These are phyloP conservation scores for Myzus persicae DNA, from an alignment of 1,140 invertebrate species.

Conservation along the genomic window DNA sequence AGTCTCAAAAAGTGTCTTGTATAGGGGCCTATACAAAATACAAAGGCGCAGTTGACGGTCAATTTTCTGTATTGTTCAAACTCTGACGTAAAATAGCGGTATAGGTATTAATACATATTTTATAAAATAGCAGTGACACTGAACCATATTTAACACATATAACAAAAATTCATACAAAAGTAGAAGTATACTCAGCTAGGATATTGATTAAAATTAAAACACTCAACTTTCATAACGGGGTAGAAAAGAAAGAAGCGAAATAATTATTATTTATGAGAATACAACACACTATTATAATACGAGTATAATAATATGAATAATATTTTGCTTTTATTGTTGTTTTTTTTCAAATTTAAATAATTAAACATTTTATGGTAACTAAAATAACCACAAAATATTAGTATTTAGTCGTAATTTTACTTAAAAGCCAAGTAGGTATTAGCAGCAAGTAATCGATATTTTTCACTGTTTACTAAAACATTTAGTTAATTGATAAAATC, in stretches of 20 bases:
- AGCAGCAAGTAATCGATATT: neutral
- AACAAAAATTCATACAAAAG: neutral
- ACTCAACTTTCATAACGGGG: neutral
- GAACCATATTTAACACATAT: neutral
- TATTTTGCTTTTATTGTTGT: neutral
- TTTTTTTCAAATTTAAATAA: neutral
- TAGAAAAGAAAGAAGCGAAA: neutral
- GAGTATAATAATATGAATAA: neutral
- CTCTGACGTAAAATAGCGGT: neutral
- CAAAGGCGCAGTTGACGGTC: neutral
- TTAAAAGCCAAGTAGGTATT: neutral
- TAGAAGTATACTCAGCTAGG: neutral
- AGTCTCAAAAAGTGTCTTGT: neutral
- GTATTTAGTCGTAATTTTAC: neutral
- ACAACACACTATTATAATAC: neutral
- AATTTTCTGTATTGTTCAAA: neutral
- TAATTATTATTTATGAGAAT: neutral
- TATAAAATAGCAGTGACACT: neutral
- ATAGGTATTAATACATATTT: neutral
- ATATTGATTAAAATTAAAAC: neutral
- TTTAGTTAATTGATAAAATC: neutral
- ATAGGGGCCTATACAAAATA: neutral
- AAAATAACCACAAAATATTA: neutral
- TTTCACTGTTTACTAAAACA: neutral
- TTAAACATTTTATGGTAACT: neutral